phyloP scores from a whole-genome alignment of 2,888 invertebrate genomes.

The Anticlea derivata region DNA sequence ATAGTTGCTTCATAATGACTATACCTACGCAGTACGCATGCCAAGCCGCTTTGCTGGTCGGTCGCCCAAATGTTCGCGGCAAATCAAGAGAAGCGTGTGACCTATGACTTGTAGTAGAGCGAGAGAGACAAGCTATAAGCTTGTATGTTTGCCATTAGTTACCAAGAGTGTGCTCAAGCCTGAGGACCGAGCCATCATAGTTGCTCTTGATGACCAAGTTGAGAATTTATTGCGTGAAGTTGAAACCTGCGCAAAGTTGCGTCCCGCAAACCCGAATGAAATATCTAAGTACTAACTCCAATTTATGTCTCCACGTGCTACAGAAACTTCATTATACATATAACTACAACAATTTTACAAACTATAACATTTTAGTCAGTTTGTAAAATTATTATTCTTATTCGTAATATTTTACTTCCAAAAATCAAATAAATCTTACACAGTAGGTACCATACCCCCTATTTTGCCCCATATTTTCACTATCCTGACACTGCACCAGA shows the following conservation, averaged over 20 bases:
- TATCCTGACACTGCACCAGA: too few relatives aligned
- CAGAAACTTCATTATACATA: slow-evolving; percentile 2
- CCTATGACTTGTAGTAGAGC: background rate
- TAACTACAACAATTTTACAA: too few relatives aligned
- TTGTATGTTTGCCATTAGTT: background rate
- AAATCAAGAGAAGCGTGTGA: background rate
- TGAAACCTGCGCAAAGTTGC: slow-evolving; percentile 43
- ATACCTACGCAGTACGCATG: background rate
- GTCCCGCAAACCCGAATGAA: slow-evolving; percentile 36
- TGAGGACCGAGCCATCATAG: too few relatives aligned
- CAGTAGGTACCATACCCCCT: too few relatives aligned
- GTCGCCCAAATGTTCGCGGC: slow-evolving; percentile 1
- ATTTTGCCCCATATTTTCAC: too few relatives aligned
- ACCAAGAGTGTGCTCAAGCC: slow-evolving; percentile 27
- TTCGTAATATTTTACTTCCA: too few relatives aligned
- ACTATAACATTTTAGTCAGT: too few relatives aligned
- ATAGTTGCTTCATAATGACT: slow-evolving; percentile 42
- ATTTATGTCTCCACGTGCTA: slow-evolving; percentile 13
- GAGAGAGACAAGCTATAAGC: slow-evolving; percentile 2
- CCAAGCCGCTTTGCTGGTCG: background rate
- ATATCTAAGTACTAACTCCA: slow-evolving; percentile 21
- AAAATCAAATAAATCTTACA: too few relatives aligned
- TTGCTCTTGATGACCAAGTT: slow-evolving; percentile 42
- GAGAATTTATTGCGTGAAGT: slow-evolving; percentile 51
- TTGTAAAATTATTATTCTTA: too few relatives aligned